A percentile compares a stretch with the other conserved stretches of the same genome.
These are phyloP conservation scores for Aphrophora alni DNA, from an alignment of 2,888 invertebrate species.

Conservation along the genomic window DNA sequence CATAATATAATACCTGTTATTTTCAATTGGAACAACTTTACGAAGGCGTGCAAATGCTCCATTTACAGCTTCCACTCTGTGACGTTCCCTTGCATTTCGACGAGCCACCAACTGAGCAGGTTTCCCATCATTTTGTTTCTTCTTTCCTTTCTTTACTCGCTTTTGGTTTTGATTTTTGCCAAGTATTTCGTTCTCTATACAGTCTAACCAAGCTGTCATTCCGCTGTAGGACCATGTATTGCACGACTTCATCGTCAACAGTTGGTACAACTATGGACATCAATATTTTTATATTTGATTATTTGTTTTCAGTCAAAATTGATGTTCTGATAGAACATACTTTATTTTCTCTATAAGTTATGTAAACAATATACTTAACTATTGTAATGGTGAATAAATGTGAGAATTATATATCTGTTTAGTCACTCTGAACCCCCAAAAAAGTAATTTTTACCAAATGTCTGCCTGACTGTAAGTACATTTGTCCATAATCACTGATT, in stretches of 20 bases:
- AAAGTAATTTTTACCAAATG: too few species aligned
- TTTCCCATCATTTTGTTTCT: background rate
- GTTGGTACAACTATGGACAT: background rate
- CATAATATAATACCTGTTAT: conserved; percentile 41
- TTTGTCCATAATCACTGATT: too few species aligned
- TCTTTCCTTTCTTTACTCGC: background rate
- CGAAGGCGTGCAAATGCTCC: conserved; percentile 65
- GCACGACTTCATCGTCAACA: background rate
- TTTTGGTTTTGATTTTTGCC: background rate
- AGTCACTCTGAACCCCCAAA: too few species aligned
- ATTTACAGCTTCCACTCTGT: conserved; percentile 70
- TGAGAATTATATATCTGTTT: too few species aligned
- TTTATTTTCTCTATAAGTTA: too few species aligned
- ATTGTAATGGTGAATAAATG: too few species aligned
- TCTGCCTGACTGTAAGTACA: too few species aligned
- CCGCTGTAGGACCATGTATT: background rate
- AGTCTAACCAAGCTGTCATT: background rate
- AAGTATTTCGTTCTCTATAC: background rate
- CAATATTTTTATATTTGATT: too few species aligned
- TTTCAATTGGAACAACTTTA: conserved; percentile 64
- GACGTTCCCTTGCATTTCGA: conserved; percentile 67
- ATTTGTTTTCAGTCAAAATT: too few species aligned
- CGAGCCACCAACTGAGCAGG: conserved; percentile 43
- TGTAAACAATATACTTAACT: too few species aligned
- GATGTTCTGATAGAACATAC: too few species aligned